Conservation (phyloP, 1,140 invertebrate species). For the Scaptomyza hsui region DNA sequence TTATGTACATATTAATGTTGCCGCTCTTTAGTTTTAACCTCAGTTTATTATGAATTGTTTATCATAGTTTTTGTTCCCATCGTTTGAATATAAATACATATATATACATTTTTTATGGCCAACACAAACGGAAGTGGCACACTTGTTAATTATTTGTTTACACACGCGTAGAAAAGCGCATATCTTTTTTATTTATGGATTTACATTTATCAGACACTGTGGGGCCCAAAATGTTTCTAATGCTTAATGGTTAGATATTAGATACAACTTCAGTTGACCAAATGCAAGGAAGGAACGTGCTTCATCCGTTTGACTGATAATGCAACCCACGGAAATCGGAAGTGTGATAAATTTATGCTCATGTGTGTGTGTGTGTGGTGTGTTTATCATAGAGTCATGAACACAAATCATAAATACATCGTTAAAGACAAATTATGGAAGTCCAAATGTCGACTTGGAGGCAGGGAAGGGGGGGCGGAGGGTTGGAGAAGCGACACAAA, state of each 20-base stretch:
- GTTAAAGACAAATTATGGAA: conserved; percentile 72
- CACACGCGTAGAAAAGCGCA: not conserved
- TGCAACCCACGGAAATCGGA: conserved; percentile 51
- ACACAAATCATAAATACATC: conserved; percentile 72
- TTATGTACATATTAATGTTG: conserved; percentile 9
- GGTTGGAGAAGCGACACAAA: conserved; percentile 25
- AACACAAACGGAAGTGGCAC: conserved; percentile 4
- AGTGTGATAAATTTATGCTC: conserved; percentile 31
- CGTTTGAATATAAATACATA: too few species aligned
- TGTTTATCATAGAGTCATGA: conserved; percentile 63
- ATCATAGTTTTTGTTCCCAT: not conserved
- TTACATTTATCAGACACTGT: not conserved
- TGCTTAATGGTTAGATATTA: not conserved
- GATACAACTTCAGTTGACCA: not conserved
- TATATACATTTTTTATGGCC: not conserved
- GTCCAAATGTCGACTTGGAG: conserved; percentile 58
- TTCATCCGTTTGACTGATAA: conserved; percentile 67
- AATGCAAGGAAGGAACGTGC: conserved; percentile 36
- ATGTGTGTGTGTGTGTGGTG: conserved; percentile 40
- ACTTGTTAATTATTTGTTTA: conserved; percentile 52
- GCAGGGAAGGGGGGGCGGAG: conserved; percentile 2
- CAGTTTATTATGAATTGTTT: conserved; percentile 13
- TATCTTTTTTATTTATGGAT: conserved; percentile 3
- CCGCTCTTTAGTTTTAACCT: too few species aligned
- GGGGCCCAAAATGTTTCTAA: not conserved